Conservation (phyloP, 2,113 vertebrate genomes). For the Oceanodroma tethys region DNA sequence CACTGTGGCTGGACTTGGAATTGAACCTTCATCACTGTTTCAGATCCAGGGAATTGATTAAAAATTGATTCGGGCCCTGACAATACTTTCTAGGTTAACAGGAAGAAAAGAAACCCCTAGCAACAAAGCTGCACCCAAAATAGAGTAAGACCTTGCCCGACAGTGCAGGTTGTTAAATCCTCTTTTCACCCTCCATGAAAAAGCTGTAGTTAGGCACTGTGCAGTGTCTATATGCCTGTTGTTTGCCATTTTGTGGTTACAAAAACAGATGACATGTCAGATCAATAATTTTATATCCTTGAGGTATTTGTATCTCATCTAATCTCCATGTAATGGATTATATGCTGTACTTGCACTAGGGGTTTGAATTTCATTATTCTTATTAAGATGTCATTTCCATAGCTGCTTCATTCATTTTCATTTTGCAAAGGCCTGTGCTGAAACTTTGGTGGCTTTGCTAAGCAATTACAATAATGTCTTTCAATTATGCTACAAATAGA, state of each 20-base stretch:
- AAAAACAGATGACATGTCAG: conserved; percentile 11
- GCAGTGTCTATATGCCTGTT: not conserved
- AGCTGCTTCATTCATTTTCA: conserved; percentile 35
- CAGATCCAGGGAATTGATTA: not conserved
- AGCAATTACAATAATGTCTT: conserved; percentile 29
- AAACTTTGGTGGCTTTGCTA: conserved; percentile 40
- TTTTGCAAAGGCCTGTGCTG: conserved; percentile 23
- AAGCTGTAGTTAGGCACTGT: not conserved
- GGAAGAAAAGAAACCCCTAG: not conserved
- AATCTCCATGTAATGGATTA: conserved; percentile 51
- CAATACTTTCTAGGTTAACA: not conserved
- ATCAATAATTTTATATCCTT: conserved; percentile 47
- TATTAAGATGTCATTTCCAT: conserved; percentile 58
- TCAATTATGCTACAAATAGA: conserved; percentile 54
- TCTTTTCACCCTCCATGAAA: not conserved
- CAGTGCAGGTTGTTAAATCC: not conserved
- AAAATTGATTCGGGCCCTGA: not conserved
- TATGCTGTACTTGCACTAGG: not conserved
- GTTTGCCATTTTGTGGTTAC: conserved; percentile 4
- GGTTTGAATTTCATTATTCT: conserved; percentile 58
- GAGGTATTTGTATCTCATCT: conserved; percentile 46
- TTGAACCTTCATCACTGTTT: not conserved
- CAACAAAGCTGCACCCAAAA: not conserved
- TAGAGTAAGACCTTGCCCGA: not conserved
- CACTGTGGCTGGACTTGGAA: not conserved